Evolutionary conservation across 1,140 invertebrate species (phyloP).

Genomic region (Pollicipes pollicipes): DNA sequence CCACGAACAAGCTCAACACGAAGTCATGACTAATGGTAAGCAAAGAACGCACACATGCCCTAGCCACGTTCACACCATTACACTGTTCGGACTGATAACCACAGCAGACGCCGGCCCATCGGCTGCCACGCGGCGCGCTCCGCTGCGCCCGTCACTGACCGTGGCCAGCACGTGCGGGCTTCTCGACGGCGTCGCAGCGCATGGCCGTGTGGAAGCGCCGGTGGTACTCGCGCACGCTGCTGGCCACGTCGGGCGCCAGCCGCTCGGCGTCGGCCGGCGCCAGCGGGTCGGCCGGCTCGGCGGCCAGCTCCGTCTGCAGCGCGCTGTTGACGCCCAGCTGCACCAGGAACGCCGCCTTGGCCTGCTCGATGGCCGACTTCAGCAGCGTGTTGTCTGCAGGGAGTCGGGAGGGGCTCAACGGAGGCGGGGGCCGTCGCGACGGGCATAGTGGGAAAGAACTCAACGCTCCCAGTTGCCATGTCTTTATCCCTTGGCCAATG

Average conservation of each 20-base stretch:
- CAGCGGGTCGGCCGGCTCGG: conserved; percentile 34
- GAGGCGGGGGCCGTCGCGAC: too few relatives aligned
- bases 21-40: too few relatives aligned
- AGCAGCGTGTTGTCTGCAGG: conserved; percentile 34
- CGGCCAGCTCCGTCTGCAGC: conserved; percentile 46
- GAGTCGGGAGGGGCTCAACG: conserved; percentile 12
- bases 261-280: background rate
- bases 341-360: conserved; percentile 39
- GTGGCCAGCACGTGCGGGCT: background rate
- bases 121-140: too few relatives aligned
- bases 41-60: too few relatives aligned
- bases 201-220: background rate
- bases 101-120: too few relatives aligned
- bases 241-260: background rate
- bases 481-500: too few relatives aligned
- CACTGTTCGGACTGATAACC: too few relatives aligned
- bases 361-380: conserved; percentile 38
- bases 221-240: conserved; percentile 3
- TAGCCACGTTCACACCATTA: too few relatives aligned
- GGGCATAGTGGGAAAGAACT: too few relatives aligned
- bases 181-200: background rate
- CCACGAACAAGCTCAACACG: too few relatives aligned
- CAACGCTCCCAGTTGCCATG: too few relatives aligned
- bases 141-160: background rate
- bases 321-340: conserved; percentile 29